Conservation (phyloP, 2,113 vertebrate species). For the Pituophis catenifer region DNA sequence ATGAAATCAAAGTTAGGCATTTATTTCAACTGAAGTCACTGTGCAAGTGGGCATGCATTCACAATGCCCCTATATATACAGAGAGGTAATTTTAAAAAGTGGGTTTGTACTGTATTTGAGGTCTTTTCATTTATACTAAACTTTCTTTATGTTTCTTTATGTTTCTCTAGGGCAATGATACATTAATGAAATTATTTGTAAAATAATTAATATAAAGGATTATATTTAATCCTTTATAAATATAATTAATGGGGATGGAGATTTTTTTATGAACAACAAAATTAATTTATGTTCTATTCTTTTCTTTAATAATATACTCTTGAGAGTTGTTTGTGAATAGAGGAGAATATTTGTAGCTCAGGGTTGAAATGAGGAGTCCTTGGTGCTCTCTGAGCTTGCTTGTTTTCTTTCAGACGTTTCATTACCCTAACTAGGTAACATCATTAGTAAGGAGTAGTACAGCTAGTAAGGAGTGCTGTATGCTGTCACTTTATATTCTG, state of each 20-base stretch:
- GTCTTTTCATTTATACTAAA: neutral
- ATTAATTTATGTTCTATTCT: neutral
- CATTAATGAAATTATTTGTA: neutral
- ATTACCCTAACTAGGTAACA: too few relatives aligned
- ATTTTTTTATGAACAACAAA: neutral
- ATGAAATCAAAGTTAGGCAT: slow-evolving; percentile 38
- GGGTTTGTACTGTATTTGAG: neutral
- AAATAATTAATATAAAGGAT: neutral
- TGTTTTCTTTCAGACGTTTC: too few relatives aligned
- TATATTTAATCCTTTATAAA: neutral
- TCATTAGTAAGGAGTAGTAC: too few relatives aligned
- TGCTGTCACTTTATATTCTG: too few relatives aligned
- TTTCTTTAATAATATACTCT: neutral
- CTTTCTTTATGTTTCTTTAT: neutral
- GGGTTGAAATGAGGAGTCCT: too few relatives aligned
- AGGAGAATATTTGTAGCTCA: too few relatives aligned
- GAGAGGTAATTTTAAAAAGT: neutral
- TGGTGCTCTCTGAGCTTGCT: too few relatives aligned
- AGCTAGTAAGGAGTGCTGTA: too few relatives aligned
- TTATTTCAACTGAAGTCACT: slow-evolving; percentile 16
- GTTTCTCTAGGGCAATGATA: neutral
- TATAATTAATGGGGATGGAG: neutral
- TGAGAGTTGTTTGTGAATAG: neutral
- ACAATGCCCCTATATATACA: neutral
- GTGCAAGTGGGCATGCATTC: neutral